Evolutionary conservation across 2,113 vertebrate genomes (phyloP), one percentile per base, ranked within the genome.

Genomic region (Apodemus sylvaticus): DNA sequence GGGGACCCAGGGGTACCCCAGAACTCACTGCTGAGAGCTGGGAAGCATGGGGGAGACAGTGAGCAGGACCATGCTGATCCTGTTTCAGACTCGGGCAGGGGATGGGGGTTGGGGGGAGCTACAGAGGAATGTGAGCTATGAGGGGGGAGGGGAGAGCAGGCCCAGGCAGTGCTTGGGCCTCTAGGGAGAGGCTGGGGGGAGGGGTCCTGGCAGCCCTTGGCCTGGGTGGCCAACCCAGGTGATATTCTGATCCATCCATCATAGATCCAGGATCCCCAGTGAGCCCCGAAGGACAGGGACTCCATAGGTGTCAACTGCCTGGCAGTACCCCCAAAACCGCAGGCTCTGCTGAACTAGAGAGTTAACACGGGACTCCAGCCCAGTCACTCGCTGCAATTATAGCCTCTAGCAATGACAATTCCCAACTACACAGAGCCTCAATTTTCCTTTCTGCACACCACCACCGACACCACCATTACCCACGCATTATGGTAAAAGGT

Each of bases 81-180:
- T 79, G 92, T 51, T 24, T 76, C 85, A 77, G 93, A 94, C 94
- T 88, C 48, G 73, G 71, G 62, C 3, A 3, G 22, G 62, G 62
- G 26, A 3, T 12, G 62, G 29, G 29, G 64, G 29, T 24, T 22
- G 26, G 62, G 12, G 91, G 91, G 90, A 94, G 76, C 86, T 97
- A 77, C 94, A 60, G 96, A 98, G 94, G 97, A 98, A 98, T 97
- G 94, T 17, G 7, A 97, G 92, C 92, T 98, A 98, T 96, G 97
- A 97, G 39, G 77, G 95, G 70, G 97, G 92, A 97, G 92, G 94
- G 90, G 79, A 88, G 53, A 94, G 86, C 97, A 97, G 97, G 97
- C 90, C 97, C 85, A 5, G 95, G 94, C 96, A 97, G 95, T 93
- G 26, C 85, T 53, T 36, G 17, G 39, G 70, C 92, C 94, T 86